Evolutionary conservation across 2,797 vertebrate genomes (phyloP), one percentile per base, ranked within the genome.

Genomic region (Aplochiton taeniatus): DNA sequence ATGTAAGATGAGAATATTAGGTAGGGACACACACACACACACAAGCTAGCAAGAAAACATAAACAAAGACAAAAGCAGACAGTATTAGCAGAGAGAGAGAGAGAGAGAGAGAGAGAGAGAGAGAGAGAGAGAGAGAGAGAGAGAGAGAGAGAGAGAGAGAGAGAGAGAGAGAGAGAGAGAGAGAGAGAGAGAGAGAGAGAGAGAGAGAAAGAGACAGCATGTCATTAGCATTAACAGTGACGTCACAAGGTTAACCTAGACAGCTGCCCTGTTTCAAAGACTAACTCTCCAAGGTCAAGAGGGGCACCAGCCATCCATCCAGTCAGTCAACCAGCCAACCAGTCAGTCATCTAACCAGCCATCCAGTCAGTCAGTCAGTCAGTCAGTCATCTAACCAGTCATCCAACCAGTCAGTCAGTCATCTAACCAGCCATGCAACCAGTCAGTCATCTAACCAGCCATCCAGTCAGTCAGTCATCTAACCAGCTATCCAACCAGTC

Each of bases 201-300:
- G 16, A 67, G 8, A 73, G 52, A 56, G 18, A 79, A 68, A 69
- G 47, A 70, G 46, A 79, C 72, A 31, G 31, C 2, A 31, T 31
- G 31, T 6, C 31, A 31, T 6, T 31, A 31, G 2, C 31, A 31
- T 31, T 31, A 3, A 31, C 31, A 31, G 6, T 31, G 31, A 31
- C 31, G 6, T 31, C 31, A 31, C 31, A 31, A 31, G 31, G 31
- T 31, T 3, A 31, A 6, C 2, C 31, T 31, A 16, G 46, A 48
- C n/a, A 51, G 65, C 61, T 75, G 69, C 79, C 74, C 67, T 68
- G 67, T 70, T 87, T 43, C 65, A 31, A 31, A 2, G 31, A 31
- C 31, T 2, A 56, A 74, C 59, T 72, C 61, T 77, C 14, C 67
- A 49, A 78, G 45, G 59, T 62, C 52, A 63, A 53, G 20, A 11